phyloP scores from a whole-genome alignment of 2,888 invertebrate species.

The Hirtodrosophila cameraria region DNA sequence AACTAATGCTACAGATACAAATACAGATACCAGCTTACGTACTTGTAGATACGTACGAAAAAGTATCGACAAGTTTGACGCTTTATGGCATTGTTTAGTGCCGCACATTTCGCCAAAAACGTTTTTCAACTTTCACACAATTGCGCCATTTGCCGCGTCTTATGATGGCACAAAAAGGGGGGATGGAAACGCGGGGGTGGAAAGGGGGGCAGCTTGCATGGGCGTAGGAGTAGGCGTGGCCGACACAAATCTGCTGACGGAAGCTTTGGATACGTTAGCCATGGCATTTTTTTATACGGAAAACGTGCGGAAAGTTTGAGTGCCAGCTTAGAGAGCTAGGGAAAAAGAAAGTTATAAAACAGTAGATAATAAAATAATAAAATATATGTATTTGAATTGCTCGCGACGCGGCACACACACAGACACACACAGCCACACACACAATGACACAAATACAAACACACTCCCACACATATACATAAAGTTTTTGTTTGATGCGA shows the following conservation, averaged over 20 bases:
- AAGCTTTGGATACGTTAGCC: conserved; percentile 66
- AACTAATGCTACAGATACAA: conserved; percentile 21
- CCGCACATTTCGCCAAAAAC: conserved; percentile 80
- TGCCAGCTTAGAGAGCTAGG: conserved; percentile 68
- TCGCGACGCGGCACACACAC: conserved; percentile 50
- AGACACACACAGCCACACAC: conserved; percentile 4
- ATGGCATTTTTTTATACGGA: conserved; percentile 74
- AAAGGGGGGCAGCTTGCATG: background rate
- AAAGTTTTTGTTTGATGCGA: conserved; percentile 62
- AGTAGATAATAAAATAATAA: conserved; percentile 78
- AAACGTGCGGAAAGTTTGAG: conserved; percentile 81
- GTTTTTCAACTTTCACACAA: conserved; percentile 81
- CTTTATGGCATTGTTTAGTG: conserved; percentile 80
- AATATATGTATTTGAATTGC: conserved; percentile 77
- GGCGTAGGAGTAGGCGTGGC: conserved; percentile 22
- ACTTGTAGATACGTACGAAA: conserved; percentile 32
- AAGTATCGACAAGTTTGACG: conserved; percentile 81
- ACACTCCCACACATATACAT: conserved; percentile 10
- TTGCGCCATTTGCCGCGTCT: conserved; percentile 78
- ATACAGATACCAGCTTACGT: conserved; percentile 30
- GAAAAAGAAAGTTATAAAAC: conserved; percentile 70
- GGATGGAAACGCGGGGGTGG: background rate
- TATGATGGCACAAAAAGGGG: conserved; percentile 41
- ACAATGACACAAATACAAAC: background rate
- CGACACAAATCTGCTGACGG: conserved; percentile 76